phyloP scores from a whole-genome alignment of 53 echinoderm and acorn worm species.

The Apostichopus leukothele region DNA sequence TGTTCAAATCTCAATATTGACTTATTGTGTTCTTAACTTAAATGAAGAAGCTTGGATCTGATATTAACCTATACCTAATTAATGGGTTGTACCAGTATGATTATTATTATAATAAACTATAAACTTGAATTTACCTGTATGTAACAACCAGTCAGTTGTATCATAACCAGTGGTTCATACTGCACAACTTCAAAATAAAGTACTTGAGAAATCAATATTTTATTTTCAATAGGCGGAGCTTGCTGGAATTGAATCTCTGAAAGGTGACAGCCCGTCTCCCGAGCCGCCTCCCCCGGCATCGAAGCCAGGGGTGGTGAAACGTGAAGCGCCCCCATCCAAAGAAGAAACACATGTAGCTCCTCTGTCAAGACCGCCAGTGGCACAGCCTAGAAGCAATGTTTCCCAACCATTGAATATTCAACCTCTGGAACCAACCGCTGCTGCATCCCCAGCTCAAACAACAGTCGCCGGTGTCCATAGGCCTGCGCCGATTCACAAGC shows the following conservation, averaged over 20 bases:
- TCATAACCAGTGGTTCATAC: no score
- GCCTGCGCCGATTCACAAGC: not conserved
- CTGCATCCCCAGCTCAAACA: not conserved
- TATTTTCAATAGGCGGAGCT: constrained; percentile 10
- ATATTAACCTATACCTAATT: no score
- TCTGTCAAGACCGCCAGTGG: not conserved
- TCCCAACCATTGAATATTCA: not conserved
- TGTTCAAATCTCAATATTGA: no score
- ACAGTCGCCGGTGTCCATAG: not conserved
- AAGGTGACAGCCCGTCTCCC: not conserved
- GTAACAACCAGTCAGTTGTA: no score
- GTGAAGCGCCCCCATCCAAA: not conserved
- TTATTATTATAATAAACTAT: no score
- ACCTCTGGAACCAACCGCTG: not conserved
- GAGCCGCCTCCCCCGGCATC: not conserved
- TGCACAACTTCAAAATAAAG: no score
- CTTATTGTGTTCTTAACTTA: no score
- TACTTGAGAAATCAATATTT: no score
- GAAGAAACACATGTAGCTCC: not conserved
- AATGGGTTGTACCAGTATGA: no score
- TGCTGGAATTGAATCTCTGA: constrained; percentile 16
- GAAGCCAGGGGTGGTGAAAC: not conserved
- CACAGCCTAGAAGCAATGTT: not conserved
- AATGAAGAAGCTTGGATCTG: no score
- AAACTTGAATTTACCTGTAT: no score